Conservation (phyloP, 1,140 invertebrate genomes). For the Ostrea edulis region DNA sequence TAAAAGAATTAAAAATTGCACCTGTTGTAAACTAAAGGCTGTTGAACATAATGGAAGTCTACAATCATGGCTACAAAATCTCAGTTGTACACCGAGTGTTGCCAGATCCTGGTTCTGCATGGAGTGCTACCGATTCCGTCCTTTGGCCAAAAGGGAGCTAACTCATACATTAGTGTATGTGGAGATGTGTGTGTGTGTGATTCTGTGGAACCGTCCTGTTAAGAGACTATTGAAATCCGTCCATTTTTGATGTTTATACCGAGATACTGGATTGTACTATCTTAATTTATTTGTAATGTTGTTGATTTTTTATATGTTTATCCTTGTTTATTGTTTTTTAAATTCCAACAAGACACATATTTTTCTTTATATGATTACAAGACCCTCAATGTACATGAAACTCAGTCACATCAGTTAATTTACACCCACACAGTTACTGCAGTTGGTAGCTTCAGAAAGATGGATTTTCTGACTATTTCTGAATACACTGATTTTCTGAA, state of each 20-base stretch:
- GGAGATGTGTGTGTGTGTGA: not conserved
- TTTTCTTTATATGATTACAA: not conserved
- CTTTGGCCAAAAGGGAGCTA: too few relatives aligned
- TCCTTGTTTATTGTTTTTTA: not conserved
- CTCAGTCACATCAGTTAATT: not conserved
- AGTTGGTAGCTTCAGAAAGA: not conserved
- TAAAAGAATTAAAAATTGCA: too few relatives aligned
- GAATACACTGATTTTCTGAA: too few relatives aligned
- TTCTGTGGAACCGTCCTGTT: not conserved
- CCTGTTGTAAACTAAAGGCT: too few relatives aligned
- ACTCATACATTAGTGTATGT: not conserved
- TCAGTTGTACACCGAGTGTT: too few relatives aligned
- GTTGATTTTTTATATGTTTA: constrained; percentile 32
- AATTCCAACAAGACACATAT: not conserved
- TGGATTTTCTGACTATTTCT: too few relatives aligned
- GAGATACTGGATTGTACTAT: not conserved
- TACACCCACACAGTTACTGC: not conserved
- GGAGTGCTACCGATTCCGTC: too few relatives aligned
- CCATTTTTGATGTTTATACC: not conserved
- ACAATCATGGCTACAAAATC: too few relatives aligned
- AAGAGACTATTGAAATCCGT: constrained; percentile 3
- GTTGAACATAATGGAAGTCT: too few relatives aligned
- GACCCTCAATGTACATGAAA: not conserved
- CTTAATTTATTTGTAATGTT: not conserved
- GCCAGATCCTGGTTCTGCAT: too few relatives aligned